Conservation (phyloP, 2,888 invertebrate genomes). For the Microchrysa polita region DNA sequence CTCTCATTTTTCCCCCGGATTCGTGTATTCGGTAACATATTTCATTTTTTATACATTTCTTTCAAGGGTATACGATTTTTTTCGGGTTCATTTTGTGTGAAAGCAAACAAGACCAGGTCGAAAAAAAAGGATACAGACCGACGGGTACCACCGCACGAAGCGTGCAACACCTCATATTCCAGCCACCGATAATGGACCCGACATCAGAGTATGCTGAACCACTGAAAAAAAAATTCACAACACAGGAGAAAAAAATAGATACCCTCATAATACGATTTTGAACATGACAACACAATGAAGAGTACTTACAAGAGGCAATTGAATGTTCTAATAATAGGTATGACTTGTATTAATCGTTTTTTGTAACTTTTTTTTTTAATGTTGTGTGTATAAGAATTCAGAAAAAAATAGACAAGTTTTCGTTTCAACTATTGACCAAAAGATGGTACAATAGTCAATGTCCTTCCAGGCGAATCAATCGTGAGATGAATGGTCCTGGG, state of each 20-base stretch:
- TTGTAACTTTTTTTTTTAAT: no score
- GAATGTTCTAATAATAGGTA: background rate
- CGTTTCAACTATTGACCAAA: no score
- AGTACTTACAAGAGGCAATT: background rate
- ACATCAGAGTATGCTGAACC: background rate
- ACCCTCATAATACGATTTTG: slow-evolving; percentile 19
- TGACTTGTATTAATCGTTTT: no score
- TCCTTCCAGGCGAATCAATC: no score
- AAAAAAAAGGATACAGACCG: background rate
- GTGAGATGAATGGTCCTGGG: no score
- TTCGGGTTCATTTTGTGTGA: no score
- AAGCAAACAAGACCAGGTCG: no score
- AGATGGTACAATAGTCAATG: no score
- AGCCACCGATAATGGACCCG: background rate
- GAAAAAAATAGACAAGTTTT: no score
- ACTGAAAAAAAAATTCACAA: slow-evolving; percentile 1
- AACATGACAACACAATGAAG: background rate
- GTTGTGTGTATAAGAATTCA: no score
- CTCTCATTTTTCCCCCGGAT: background rate
- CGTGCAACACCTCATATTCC: background rate
- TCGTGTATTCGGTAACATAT: background rate
- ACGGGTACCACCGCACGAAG: background rate
- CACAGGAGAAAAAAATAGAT: no score
- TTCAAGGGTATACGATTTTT: no score
- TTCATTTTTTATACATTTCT: background rate